Conservation (phyloP, 2,888 invertebrate species). For the Chrysomela aeneicollis region DNA sequence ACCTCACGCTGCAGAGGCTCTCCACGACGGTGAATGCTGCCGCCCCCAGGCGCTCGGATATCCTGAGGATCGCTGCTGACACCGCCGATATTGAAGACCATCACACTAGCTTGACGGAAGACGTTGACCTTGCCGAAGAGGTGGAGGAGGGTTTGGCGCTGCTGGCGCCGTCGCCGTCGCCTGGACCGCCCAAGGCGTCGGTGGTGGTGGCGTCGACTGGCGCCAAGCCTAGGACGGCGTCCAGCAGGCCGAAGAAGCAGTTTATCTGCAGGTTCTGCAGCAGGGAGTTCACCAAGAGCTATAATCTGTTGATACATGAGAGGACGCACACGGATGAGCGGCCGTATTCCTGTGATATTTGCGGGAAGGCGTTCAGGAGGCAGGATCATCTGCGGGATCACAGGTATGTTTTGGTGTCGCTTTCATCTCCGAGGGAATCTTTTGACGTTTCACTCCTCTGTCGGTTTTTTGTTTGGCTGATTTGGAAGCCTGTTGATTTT, state of each 20-base stretch:
- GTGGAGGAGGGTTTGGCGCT: conserved; percentile 78
- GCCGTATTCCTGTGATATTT: conserved; percentile 97
- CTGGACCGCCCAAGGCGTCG: too few relatives aligned
- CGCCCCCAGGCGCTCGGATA: conserved; percentile 70
- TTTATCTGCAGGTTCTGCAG: conserved; percentile 99
- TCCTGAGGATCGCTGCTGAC: conserved; percentile 69
- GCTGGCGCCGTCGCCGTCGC: conserved; percentile 66
- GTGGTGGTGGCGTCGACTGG: conserved; percentile 62
- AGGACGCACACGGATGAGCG: conserved; percentile 97
- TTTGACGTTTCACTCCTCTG: too few relatives aligned
- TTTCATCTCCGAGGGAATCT: too few relatives aligned
- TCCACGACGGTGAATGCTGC: conserved; percentile 78
- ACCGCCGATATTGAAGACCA: conserved; percentile 59
- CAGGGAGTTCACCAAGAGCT: conserved; percentile 97
- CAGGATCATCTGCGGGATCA: conserved; percentile 96
- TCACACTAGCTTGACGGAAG: conserved; percentile 63
- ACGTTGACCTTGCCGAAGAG: conserved; percentile 74
- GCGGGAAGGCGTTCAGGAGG: conserved; percentile 95
- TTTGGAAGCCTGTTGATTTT: too few relatives aligned
- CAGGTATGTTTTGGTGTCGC: conserved; percentile 83
- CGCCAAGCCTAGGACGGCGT: conserved; percentile 55
- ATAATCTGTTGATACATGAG: conserved; percentile 96
- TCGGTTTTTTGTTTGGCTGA: too few relatives aligned
- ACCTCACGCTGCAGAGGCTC: conserved; percentile 82
- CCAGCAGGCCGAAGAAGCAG: conserved; percentile 77